These are phyloP conservation scores for Drosophila funebris DNA, from an alignment of 1,140 invertebrate species.

Conservation along the genomic window DNA sequence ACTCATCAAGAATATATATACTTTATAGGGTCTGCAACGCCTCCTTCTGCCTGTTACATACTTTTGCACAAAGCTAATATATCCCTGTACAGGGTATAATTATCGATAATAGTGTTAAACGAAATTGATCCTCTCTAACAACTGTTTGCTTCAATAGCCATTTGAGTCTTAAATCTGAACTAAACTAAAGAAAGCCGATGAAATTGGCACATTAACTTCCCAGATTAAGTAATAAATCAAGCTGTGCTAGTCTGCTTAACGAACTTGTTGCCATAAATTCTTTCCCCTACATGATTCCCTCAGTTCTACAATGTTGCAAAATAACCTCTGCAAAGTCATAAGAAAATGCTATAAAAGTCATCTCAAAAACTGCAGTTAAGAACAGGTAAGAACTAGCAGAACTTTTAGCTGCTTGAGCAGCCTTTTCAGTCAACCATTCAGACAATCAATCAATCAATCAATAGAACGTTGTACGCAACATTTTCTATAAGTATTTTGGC, in stretches of 20 bases:
- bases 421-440: constrained; percentile 18
- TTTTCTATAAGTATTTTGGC: constrained; percentile 30
- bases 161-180: too few relatives aligned
- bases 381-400: constrained; percentile 53
- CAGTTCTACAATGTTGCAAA: constrained; percentile 13
- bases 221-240: background rate
- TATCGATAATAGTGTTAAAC: background rate
- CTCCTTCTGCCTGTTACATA: too few relatives aligned
- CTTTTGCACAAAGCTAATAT: too few relatives aligned
- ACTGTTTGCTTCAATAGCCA: background rate
- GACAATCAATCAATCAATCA: constrained; percentile 19
- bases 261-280: constrained; percentile 6
- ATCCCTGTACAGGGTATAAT: too few relatives aligned
- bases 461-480: constrained; percentile 13
- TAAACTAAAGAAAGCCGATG: background rate
- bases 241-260: background rate
- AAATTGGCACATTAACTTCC: background rate
- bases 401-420: background rate
- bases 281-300: background rate
- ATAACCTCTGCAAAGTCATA: constrained; percentile 21
- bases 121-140: background rate
- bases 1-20: too few relatives aligned
- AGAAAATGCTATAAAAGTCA: constrained; percentile 24
- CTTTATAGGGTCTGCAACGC: too few relatives aligned
- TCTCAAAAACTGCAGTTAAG: constrained; percentile 36